These are phyloP conservation scores for Noctua janthina DNA, from an alignment of 2,888 invertebrate genomes.

Conservation along the genomic window DNA sequence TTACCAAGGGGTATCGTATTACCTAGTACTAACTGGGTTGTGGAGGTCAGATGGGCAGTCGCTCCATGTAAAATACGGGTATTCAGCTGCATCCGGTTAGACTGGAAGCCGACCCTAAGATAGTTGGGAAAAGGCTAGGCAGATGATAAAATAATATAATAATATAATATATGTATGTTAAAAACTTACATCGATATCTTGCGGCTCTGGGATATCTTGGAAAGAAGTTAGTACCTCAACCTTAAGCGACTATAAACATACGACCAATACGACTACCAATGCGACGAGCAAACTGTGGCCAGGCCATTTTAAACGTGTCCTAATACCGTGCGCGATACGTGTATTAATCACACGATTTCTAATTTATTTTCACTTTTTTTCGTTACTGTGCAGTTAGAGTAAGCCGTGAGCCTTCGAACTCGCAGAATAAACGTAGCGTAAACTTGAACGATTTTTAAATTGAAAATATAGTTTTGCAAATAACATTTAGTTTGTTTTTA, in stretches of 20 bases:
- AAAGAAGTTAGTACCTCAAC: constrained; percentile 2
- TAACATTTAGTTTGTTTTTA: neutral
- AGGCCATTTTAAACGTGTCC: neutral
- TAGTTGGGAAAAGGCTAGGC: too few species aligned
- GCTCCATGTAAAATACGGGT: too few species aligned
- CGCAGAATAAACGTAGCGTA: neutral
- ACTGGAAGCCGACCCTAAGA: too few species aligned
- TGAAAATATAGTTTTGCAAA: neutral
- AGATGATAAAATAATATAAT: too few species aligned
- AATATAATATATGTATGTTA: neutral
- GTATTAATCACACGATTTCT: neutral
- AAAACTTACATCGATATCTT: constrained; percentile 5
- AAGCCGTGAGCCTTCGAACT: neutral
- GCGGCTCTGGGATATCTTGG: neutral
- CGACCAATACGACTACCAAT: neutral
- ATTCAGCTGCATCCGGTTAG: too few species aligned
- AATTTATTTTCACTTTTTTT: neutral
- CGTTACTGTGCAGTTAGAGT: neutral
- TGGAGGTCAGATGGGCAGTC: too few species aligned
- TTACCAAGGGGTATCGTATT: too few species aligned
- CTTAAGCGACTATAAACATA: neutral
- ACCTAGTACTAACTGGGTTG: too few species aligned
- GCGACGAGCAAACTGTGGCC: neutral
- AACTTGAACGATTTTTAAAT: neutral
- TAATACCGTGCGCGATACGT: neutral